These are phyloP conservation scores for Ypsolopha sequella DNA, from an alignment of 2,888 invertebrate genomes.

Conservation along the genomic window DNA sequence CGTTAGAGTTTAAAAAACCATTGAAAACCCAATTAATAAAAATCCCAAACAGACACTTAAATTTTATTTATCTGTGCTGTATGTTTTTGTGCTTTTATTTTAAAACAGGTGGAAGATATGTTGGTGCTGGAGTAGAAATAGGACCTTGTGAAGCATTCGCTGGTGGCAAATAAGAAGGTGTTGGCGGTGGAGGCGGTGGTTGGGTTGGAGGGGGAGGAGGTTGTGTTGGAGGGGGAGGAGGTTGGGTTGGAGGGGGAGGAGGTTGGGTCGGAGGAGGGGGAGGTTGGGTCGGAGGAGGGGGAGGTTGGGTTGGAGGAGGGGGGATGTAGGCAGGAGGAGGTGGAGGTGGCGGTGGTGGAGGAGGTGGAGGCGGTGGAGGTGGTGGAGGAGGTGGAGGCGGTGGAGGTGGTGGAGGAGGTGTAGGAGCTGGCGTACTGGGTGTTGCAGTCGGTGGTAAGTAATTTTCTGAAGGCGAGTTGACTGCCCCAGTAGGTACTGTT, in stretches of 20 bases:
- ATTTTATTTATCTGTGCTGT: too few relatives aligned
- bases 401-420: slow-evolving; percentile 14
- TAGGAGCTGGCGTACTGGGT: slow-evolving; percentile 16
- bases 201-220: background rate
- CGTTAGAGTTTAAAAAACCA: too few relatives aligned
- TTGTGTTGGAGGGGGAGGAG: background rate
- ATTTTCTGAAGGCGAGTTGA: slow-evolving; percentile 16
- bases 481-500: background rate
- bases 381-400: slow-evolving; percentile 7
- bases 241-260: background rate
- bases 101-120: slow-evolving; percentile 47
- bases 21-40: too few relatives aligned
- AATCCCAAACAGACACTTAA: too few relatives aligned
- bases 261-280: background rate
- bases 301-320: background rate
- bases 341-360: background rate
- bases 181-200: background rate
- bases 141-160: background rate
- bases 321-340: background rate
- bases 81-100: slow-evolving; percentile 11
- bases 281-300: background rate
- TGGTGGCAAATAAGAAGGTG: background rate
- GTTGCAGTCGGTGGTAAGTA: slow-evolving; percentile 13
- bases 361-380: background rate
- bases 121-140: slow-evolving; percentile 13